phyloP scores from a whole-genome alignment of 1,140 invertebrate species.

The Teleopsis dalmanni region DNA sequence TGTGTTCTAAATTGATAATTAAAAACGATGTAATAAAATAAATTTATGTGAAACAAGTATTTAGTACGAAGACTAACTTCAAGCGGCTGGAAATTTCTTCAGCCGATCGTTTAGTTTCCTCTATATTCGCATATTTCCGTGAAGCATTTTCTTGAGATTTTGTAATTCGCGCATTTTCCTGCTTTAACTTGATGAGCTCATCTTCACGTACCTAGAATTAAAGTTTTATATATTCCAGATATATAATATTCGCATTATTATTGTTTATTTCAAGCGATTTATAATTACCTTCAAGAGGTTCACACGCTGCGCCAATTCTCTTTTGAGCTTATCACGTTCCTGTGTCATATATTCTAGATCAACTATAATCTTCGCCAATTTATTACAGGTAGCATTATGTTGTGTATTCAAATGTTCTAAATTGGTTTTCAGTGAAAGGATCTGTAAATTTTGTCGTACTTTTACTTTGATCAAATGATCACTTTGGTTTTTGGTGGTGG shows the following conservation, averaged over 20 bases:
- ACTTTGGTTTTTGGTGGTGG: slow-evolving; percentile 24
- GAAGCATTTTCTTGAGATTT: slow-evolving; percentile 36
- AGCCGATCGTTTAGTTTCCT: slow-evolving; percentile 29
- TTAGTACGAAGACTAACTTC: slow-evolving; percentile 12
- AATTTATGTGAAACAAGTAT: neutral
- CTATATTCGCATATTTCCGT: slow-evolving; percentile 29
- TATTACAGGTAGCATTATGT: slow-evolving; percentile 35
- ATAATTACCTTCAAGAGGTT: slow-evolving; percentile 32
- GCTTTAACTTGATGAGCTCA: slow-evolving; percentile 33
- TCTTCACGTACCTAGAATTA: slow-evolving; percentile 24
- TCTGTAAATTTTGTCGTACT: slow-evolving; percentile 40
- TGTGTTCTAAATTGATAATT: slow-evolving; percentile 18
- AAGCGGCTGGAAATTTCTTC: slow-evolving; percentile 31
- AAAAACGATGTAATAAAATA: neutral
- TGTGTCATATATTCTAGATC: slow-evolving; percentile 36
- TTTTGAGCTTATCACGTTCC: slow-evolving; percentile 36
- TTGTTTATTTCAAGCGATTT: neutral
- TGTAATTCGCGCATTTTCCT: slow-evolving; percentile 34
- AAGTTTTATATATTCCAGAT: neutral
- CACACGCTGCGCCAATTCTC: slow-evolving; percentile 27
- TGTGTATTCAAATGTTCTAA: slow-evolving; percentile 38
- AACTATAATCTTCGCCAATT: slow-evolving; percentile 34
- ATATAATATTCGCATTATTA: neutral
- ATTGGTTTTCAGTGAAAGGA: slow-evolving; percentile 38
- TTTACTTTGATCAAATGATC: slow-evolving; percentile 38